Base-by-base conservation (phyloP, 2,797 vertebrate species). In the Propithecus perrieri region DNA sequence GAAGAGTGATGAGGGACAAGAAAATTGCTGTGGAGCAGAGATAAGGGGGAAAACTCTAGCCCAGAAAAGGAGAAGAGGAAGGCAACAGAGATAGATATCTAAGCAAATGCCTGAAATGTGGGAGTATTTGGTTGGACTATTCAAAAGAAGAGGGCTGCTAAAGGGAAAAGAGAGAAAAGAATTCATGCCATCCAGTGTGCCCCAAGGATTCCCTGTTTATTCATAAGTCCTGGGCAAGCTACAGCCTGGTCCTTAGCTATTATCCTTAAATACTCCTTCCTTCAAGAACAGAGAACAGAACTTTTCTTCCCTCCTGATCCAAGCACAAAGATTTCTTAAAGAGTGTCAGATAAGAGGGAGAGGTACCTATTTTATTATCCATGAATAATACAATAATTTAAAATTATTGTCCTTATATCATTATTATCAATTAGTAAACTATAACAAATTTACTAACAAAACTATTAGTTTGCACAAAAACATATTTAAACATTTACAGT, bases 151-250 rank as follows among this genome's bases (percentile, higher is more conserved):
- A 63, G 0, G 2, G 7, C 0, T 67, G 20, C 20, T 76, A 43
- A 53, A 92, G 71, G 24, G 43, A 83, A 74, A 38, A 41, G 15
- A 41, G 33, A 35, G 38, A 43, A 84, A 30, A 5, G 7, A 14
- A 41, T 18, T n/a, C 2, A 0, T 43, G 6, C 13, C n/a, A n/a
- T 53, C 26, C 4, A 74, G 0, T 17, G 33, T 61, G 3, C 3
- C 35, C 2, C 28, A 57, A 20, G 5, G 2, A 76, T 57, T 43
- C 18, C 5, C 4, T 65, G n/a, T 65, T 65, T 26, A 63, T 28
- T 79, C 38, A 9, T 26, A 69, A 76, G 15, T 1, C 0, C 6
- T 24, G 41, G 4, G 9, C 28, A 50, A 76, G 13, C 8, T 24
- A 63, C 30, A 26, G 18, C 1, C 33, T 35, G 12, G 12, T 4